Evolutionary conservation across 2,888 invertebrate species (phyloP).

Genomic region (Microplitis deprimator): DNA sequence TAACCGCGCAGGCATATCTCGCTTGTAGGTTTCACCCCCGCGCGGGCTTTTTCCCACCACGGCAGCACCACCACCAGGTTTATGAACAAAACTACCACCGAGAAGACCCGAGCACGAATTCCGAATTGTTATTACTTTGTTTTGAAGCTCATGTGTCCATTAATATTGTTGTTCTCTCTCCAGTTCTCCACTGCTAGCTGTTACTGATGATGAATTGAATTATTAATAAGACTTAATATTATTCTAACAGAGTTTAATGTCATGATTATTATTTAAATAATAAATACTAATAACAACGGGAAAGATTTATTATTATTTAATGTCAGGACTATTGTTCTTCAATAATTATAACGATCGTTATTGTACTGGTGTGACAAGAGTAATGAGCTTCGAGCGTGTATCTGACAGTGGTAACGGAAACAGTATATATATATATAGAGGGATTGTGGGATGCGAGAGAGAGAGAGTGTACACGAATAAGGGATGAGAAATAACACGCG

Average conservation of each 20-base stretch:
- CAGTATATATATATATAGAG: not conserved
- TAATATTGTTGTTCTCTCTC: not conserved
- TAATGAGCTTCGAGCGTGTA: constrained; percentile 11
- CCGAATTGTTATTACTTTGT: not conserved
- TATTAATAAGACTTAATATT: not conserved
- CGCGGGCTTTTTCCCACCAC: constrained; percentile 25
- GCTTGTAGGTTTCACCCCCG: constrained; percentile 19
- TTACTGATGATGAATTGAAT: not conserved
- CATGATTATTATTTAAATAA: not conserved
- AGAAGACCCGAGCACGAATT: not conserved
- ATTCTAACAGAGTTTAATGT: not conserved
- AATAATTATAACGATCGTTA: constrained; percentile 4
- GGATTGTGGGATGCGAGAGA: not conserved
- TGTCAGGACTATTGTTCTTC: not conserved
- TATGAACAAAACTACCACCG: constrained; percentile 16
- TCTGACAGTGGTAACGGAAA: constrained; percentile 6
- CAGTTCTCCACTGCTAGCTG: not conserved
- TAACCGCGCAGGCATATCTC: constrained; percentile 42
- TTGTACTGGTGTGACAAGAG: constrained; percentile 8
- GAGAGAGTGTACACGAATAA: not conserved
- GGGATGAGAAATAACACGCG: not conserved
- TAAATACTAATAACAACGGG: not conserved
- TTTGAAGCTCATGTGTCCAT: constrained; percentile 1
- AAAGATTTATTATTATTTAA: not conserved
- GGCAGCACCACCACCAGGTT: not conserved